Base-by-base conservation (phyloP, 2,797 vertebrate species). In the Microctenopoma lineatum region DNA sequence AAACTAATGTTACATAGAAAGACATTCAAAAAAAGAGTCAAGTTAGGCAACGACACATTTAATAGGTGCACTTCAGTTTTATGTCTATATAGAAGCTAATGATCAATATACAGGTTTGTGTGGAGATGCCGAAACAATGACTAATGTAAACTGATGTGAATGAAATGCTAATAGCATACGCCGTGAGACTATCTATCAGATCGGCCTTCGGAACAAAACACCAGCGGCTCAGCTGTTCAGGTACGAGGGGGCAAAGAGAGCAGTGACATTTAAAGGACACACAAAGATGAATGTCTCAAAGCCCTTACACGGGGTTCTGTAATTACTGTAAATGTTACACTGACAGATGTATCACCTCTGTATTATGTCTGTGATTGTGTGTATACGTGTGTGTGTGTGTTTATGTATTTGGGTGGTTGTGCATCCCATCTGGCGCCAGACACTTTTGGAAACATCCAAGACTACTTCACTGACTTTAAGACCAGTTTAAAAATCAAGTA, bases 251-350 rank as follows among this genome's bases (percentile, higher is more conserved):
- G 1, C 45, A 42, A 60, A 52, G 45, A 57, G 42, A 61, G 68
- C 62, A 0, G 53, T 66, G 63, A 71, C 75, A 76, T 69, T 75
- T 68, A 70, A 70, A 82, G 70, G 57, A 62, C 63, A 65, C 12
- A 10, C 41, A 29, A 21, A 66, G 67, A 60, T 39, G 6, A 45
- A 74, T 7, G 47, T 69, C 65, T 44, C 69, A 15, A 75, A 70
- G 52, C 29, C 25, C 41, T 74, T 52, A 58, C 55, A 65, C 21
- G 39, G 32, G 66, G n/a, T 56, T 57, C 77, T 82, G 48, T 72
- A 79, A 84, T 84, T 44, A 66, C 45, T 61, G 29, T 42, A 59
- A 66, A 61, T 70, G 66, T 51, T 68, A 44, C 7, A 65, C 39
- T 54, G 63, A 64, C 56, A 66, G 50, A 55, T 59, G 57, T 11